Conservation (phyloP, 1,140 invertebrate species). For the Meteorus sp. region DNA sequence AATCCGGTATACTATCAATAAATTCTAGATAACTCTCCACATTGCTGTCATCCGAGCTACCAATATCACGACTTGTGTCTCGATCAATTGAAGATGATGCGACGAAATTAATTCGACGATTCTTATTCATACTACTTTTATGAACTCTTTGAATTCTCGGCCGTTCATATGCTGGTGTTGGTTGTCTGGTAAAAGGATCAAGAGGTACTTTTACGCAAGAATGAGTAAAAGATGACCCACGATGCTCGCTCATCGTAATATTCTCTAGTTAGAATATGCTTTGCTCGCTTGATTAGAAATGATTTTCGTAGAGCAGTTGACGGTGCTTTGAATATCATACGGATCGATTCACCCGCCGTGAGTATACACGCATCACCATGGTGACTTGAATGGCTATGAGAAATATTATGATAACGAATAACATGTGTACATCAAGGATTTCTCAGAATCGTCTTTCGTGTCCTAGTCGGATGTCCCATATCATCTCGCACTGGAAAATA, state of each 20-base stretch:
- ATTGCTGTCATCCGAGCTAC: conserved; percentile 33
- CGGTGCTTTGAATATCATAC: neutral
- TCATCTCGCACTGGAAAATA: no score
- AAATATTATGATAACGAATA: no score
- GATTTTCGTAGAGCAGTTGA: neutral
- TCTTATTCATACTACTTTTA: conserved; percentile 34
- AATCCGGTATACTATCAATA: conserved; percentile 70
- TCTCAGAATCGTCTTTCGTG: no score
- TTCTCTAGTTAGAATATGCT: no score
- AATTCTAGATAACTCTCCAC: conserved; percentile 66
- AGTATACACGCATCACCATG: conserved; percentile 9
- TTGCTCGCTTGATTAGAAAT: no score
- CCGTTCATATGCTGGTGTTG: conserved; percentile 67
- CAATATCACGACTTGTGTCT: conserved; percentile 29
- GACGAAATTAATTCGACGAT: conserved; percentile 35
- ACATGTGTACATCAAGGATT: no score
- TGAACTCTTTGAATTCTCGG: conserved; percentile 47
- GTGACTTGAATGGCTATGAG: neutral
- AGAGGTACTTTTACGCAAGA: conserved; percentile 68
- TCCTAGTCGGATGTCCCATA: no score
- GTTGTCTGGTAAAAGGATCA: conserved; percentile 66
- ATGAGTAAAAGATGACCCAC: conserved; percentile 54
- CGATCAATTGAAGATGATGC: conserved; percentile 6
- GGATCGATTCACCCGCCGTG: conserved; percentile 10
- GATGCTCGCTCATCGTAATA: conserved; percentile 45